Conservation (phyloP, 2,113 vertebrate genomes). For the Pseudorhombus dupliciocellatus region DNA sequence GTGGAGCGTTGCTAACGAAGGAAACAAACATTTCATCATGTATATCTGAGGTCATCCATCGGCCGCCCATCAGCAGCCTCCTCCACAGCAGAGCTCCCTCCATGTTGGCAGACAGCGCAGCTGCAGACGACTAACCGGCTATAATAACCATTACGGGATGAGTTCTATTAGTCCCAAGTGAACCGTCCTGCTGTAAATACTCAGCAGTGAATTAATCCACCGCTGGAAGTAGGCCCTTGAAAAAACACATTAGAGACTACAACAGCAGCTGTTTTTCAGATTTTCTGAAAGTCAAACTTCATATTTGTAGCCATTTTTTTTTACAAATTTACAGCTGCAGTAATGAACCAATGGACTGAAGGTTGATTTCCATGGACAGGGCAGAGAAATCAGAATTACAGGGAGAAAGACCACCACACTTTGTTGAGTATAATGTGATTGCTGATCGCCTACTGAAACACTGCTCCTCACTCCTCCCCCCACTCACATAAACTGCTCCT, state of each 20-base stretch:
- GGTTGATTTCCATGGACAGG: neutral
- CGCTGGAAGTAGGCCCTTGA: neutral
- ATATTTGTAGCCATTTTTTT: neutral
- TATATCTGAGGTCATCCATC: neutral
- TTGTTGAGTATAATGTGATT: neutral
- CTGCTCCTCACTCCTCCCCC: neutral
- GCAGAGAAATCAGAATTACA: neutral
- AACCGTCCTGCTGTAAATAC: constrained; percentile 5
- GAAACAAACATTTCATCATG: neutral
- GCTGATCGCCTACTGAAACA: neutral
- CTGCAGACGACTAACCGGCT: neutral
- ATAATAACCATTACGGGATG: neutral
- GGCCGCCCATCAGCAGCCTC: neutral
- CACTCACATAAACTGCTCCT: neutral
- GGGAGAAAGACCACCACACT: neutral
- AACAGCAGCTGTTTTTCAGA: neutral
- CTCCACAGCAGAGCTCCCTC: neutral
- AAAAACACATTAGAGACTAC: neutral
- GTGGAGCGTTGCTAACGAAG: no score
- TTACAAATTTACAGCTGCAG: neutral
- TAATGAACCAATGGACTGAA: neutral
- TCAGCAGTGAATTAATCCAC: neutral
- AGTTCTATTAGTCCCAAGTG: neutral
- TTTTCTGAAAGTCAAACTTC: neutral
- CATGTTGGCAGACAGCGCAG: neutral